Conservation (phyloP, 2,797 vertebrate species). For the Benthosema pterotum region DNA sequence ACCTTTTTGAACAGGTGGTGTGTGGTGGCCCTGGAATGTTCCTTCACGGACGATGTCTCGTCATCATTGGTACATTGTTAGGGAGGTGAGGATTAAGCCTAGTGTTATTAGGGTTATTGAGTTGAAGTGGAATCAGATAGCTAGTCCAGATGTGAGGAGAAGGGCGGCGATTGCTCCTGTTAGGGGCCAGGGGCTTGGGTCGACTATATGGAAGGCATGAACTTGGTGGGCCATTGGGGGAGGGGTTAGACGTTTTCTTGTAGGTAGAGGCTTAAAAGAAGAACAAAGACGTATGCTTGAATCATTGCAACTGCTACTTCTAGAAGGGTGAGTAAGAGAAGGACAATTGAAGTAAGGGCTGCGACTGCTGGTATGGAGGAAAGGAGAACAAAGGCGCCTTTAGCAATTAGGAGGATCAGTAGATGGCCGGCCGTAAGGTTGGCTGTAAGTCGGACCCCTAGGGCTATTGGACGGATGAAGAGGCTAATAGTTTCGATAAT, state of each 20-base stretch:
- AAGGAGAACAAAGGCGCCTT: fast-evolving
- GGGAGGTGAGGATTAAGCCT: fast-evolving
- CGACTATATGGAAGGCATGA: conserved; percentile 64
- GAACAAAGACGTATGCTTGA: conserved; percentile 57
- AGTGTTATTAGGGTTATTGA: fast-evolving
- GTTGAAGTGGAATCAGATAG: conserved; percentile 58
- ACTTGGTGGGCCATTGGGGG: conserved; percentile 67
- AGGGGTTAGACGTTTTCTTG: conserved; percentile 56
- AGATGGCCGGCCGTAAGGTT: conserved; percentile 47
- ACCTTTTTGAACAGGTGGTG: conserved; percentile 37
- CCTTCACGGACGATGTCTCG: conserved; percentile 61
- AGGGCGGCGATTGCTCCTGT: conserved; percentile 49
- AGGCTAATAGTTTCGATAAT: conserved; percentile 65
- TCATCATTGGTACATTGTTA: conserved; percentile 62
- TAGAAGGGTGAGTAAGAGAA: neutral
- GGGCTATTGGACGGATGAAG: conserved; percentile 32
- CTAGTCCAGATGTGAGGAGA: conserved; percentile 48
- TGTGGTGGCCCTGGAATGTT: conserved; percentile 59
- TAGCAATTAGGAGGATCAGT: conserved; percentile 20
- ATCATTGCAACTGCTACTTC: conserved; percentile 45
- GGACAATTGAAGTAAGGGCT: fast-evolving
- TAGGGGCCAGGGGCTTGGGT: conserved; percentile 59
- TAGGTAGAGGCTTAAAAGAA: conserved; percentile 41
- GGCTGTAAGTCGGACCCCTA: conserved; percentile 47
- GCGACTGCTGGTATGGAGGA: fast-evolving